Evolutionary conservation across 2,113 vertebrate genomes (phyloP), one percentile per base, ranked within the genome.

Genomic region (Alouatta palliata): DNA sequence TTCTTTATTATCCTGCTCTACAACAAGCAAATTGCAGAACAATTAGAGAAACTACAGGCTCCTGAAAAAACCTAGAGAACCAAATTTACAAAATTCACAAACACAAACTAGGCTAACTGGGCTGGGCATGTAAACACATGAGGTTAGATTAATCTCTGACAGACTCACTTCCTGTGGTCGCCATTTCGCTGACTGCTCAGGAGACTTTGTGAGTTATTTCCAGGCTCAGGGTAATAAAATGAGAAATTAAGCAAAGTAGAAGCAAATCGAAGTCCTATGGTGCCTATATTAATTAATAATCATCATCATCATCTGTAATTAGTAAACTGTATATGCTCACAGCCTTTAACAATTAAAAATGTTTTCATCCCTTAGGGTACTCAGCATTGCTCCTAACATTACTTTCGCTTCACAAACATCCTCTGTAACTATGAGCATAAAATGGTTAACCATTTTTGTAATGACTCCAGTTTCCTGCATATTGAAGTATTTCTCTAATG

Each of bases 361-460:
- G 21, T 76, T 61, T 77, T 90, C 23, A 68, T 92, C 73, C 92
- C 64, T 90, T 32, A 79, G 87, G 52, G 88, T 86, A 79, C 52
- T 85, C 70, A 77, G 90, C 12, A 92, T 30, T 83, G 58, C 20
- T 86, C 32, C 73, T 83, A 95, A 92, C 91, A 93, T 88, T 79
- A 37, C 89, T 87, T 90, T 73, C n/a, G 13, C 66, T 91, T 96
- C 37, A 25, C 32, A 85, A 91, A 94, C 35, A 92, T 40, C 25
- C 9, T 32, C 52, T 92, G 19, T 58, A 87, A 94, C 43, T 10
- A 79, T 1, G 14, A 66, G 95, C 47, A 54, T 27, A 64, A 94
- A 79, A 91, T 16, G 6, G 9, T 68, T 76, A 91, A 68, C 19
- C n/a, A 27, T 73, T 70, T 91, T 88, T 45, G 40, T n/a, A 76